Evolutionary conservation across 2,113 vertebrate species (phyloP).

Genomic region (Brevimyrus niger): DNA sequence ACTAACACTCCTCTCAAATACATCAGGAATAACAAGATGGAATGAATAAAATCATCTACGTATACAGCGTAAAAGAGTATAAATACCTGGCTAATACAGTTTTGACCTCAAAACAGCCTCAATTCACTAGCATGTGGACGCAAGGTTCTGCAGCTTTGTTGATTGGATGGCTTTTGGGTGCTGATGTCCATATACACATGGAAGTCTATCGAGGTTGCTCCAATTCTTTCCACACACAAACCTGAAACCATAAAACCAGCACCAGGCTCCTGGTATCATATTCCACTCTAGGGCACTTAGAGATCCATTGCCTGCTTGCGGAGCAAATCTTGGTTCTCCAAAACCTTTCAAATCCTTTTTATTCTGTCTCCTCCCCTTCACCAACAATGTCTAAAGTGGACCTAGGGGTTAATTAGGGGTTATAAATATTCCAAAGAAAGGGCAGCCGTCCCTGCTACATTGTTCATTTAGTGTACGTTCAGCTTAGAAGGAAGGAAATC

Average conservation of each 20-base stretch:
- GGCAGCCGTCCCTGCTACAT: background rate
- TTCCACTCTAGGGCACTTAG: background rate
- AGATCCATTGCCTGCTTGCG: background rate
- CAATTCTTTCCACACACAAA: background rate
- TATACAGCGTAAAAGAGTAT: background rate
- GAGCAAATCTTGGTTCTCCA: background rate
- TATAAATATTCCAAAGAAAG: background rate
- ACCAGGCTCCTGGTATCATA: background rate
- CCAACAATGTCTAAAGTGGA: background rate
- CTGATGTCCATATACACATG: background rate
- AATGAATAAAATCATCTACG: background rate
- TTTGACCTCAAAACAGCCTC: background rate
- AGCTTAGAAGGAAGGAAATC: background rate
- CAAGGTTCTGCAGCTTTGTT: background rate
- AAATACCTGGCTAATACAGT: background rate
- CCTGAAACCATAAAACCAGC: background rate
- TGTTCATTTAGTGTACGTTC: background rate
- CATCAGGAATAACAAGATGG: background rate
- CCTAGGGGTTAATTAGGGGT: background rate
- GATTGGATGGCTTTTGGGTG: background rate
- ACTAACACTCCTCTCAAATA: background rate
- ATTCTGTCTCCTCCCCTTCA: background rate
- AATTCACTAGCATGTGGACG: background rate
- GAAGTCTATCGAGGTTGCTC: background rate
- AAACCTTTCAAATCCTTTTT: background rate